Evolutionary conservation across 2,888 invertebrate genomes (phyloP).

Genomic region (Conomelus anceps): DNA sequence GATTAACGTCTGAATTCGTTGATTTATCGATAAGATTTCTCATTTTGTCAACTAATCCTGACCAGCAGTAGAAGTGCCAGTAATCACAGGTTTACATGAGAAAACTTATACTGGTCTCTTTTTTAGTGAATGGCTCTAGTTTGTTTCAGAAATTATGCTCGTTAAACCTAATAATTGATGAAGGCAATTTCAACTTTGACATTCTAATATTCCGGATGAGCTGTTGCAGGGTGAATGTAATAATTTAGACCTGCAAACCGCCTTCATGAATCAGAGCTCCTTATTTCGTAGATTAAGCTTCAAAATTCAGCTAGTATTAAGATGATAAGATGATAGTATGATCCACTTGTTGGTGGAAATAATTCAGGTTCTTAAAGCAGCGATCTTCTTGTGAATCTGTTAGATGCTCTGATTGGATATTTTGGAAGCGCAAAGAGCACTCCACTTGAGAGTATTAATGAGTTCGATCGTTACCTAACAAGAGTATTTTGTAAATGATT

Average conservation of each 20-base stretch:
- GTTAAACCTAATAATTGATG: not conserved
- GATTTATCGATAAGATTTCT: not conserved
- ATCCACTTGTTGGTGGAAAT: not conserved
- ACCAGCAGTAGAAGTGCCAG: not conserved
- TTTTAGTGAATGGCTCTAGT: not conserved
- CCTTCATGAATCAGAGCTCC: not conserved
- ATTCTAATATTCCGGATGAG: not conserved
- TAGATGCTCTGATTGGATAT: not conserved
- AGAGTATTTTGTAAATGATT: not conserved
- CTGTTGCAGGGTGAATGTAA: not conserved
- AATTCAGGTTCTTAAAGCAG: not conserved
- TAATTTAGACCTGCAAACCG: not conserved
- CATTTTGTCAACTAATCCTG: not conserved
- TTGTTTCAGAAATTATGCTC: not conserved
- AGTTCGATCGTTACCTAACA: not conserved
- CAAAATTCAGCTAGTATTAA: not conserved
- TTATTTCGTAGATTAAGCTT: not conserved
- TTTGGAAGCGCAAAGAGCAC: not conserved
- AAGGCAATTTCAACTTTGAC: not conserved
- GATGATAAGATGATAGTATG: not conserved
- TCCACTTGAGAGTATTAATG: not conserved
- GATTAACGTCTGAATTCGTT: not conserved
- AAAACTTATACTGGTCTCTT: not conserved
- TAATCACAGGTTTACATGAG: not conserved
- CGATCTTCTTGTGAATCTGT: not conserved